Conservation (phyloP, 2,888 invertebrate species). For the Acrocera orbiculus region DNA sequence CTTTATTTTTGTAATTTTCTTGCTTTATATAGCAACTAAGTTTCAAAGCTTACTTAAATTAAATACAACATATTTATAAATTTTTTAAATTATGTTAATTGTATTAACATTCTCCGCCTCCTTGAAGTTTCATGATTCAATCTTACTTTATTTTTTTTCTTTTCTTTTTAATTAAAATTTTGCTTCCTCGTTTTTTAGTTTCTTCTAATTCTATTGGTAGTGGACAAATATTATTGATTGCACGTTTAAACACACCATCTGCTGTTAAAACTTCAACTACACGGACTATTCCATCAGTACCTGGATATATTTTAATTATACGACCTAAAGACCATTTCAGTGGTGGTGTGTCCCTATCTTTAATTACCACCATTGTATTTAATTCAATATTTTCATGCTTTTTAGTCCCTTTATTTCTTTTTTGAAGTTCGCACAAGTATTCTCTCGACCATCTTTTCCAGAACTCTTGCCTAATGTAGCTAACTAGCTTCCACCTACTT, state of each 20-base stretch:
- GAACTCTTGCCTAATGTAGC: background rate
- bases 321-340: conserved; percentile 15
- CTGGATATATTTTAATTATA: conserved; percentile 13
- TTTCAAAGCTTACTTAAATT: too few species aligned
- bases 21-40: too few species aligned
- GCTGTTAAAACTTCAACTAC: conserved; percentile 1
- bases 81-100: too few species aligned
- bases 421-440: background rate
- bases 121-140: too few species aligned
- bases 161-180: too few species aligned
- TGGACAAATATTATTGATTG: background rate
- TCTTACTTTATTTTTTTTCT: too few species aligned
- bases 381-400: background rate
- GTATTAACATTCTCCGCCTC: too few species aligned
- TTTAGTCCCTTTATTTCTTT: background rate
- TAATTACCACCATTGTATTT: conserved; percentile 14
- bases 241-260: background rate
- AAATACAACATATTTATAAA: too few species aligned
- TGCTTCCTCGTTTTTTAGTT: too few species aligned
- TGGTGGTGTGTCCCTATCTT: conserved; percentile 13
- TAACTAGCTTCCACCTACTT: background rate
- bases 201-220: conserved; percentile 1
- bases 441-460: background rate
- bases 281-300: conserved; percentile 13
- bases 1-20: too few species aligned